Percentiles rank a stretch among this genome's conserved stretches.
phyloP scores from a whole-genome alignment of 2,113 vertebrate species.

The Trichechus manatus region DNA sequence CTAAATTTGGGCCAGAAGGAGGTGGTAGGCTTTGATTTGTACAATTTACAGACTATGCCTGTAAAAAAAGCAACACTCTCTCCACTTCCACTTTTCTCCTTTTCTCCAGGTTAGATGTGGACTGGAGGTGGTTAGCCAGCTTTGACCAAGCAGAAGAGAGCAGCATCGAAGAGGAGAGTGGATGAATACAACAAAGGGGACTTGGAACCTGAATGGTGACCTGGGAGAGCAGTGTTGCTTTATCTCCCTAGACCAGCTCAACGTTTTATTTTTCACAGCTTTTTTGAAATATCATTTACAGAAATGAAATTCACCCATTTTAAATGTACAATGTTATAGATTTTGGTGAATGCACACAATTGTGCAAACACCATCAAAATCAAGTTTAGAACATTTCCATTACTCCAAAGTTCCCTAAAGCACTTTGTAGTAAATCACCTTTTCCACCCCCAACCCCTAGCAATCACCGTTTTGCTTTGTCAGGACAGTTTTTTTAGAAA shows the following conservation, averaged over 20 bases:
- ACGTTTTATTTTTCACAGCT: background rate
- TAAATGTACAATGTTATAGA: background rate
- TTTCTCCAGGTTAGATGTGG: too few relatives aligned
- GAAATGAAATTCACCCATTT: background rate
- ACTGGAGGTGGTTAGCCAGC: background rate
- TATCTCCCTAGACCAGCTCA: background rate
- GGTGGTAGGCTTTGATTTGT: background rate
- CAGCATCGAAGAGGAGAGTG: fast-evolving
- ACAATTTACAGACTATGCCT: too few relatives aligned
- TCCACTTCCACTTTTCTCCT: background rate
- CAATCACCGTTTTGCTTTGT: background rate
- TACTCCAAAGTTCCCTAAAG: background rate
- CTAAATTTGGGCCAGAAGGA: background rate
- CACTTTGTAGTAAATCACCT: background rate
- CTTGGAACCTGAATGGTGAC: background rate
- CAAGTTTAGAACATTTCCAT: background rate
- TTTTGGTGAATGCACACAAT: background rate
- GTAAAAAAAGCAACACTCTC: background rate
- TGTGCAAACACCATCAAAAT: background rate
- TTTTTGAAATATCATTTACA: background rate
- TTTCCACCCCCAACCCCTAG: background rate
- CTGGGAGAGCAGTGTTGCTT: too few relatives aligned
- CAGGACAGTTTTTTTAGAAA: background rate
- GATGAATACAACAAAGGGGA: fast-evolving
- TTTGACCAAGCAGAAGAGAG: background rate